These are phyloP conservation scores for Phocoena sinus DNA, from an alignment of 2,113 vertebrate species.

Conservation along the genomic window DNA sequence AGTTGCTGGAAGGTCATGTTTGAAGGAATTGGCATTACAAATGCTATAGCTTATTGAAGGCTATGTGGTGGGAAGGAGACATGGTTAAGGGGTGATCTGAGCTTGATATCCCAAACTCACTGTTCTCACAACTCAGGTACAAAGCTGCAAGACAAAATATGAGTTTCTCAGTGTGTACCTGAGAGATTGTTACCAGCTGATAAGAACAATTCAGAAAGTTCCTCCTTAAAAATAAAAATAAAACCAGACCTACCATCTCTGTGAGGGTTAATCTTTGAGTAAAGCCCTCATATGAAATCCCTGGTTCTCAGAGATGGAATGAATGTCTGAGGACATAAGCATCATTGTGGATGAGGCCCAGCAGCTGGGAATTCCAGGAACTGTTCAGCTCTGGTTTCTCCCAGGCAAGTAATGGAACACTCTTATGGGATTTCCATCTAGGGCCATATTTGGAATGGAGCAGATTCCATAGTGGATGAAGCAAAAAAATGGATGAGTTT, in stretches of 20 bases:
- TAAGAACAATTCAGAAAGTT: background rate
- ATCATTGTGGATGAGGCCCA: slow-evolving; percentile 15
- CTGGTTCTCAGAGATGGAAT: background rate
- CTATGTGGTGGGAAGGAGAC: background rate
- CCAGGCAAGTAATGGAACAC: slow-evolving; percentile 15
- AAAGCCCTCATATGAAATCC: background rate
- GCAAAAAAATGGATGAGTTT: background rate
- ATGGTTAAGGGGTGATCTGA: background rate
- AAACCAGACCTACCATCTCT: background rate
- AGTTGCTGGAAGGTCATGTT: background rate
- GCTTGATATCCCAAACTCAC: background rate
- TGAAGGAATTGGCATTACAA: background rate
- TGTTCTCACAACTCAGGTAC: background rate
- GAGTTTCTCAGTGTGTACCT: background rate
- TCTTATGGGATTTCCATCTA: background rate
- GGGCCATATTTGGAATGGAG: slow-evolving; percentile 12
- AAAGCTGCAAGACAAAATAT: background rate
- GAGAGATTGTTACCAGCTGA: background rate
- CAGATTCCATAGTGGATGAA: background rate
- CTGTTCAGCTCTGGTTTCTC: slow-evolving; percentile 31
- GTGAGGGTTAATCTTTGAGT: slow-evolving; percentile 31
- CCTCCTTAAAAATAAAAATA: background rate
- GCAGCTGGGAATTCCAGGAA: slow-evolving; percentile 40
- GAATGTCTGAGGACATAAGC: background rate
- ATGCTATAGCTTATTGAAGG: background rate